Base-by-base conservation (phyloP, 1,140 invertebrate genomes). In the Drosophila simulans region DNA sequence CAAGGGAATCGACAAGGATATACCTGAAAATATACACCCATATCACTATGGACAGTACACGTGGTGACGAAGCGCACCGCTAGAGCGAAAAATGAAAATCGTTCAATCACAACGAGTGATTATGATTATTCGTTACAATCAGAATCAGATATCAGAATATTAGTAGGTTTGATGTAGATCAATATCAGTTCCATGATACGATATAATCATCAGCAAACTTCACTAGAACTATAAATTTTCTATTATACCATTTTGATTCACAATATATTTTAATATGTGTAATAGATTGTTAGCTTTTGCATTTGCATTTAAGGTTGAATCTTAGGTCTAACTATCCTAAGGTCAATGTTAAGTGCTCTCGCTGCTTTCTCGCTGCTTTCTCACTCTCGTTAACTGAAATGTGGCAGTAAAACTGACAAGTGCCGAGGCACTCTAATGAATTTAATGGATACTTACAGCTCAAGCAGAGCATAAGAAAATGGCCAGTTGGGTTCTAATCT, bases 401-500 rank as follows among this genome's bases (percentile, higher is more conserved):
- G 31, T 35, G 49, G 49, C 49, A 35, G 49, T 52, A 52, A 52
- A 52, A 52, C 49, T 52, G 49, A 52, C 49, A 52, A 52, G 49
- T 35, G 49, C 49, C 49, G 15, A 35, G 49, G 31, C 49, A 52
- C 49, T 35, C 31, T 52, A 35, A 52, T 52, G 49, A 52, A 52
- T 52, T 52, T 52, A 52, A 52, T 52, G 49, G 31, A 52, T 17
- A 52, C 49, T 52, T 52, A 52, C 49, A 20, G 49, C 49, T 52
- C 49, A 52, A 52, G 15, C 49, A 52, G 31, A 52, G 49, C 49
- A 52, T 52, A 52, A 17, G 49, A 52, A 52, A 52, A 52, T 52
- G 49, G 49, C 4, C 49, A 35, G 49, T 52, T 52, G 27, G 49
- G 31, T 7, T 20, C 31, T 52, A 52, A 52, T 52, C 49, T 52